A percentile compares a stretch with the other conserved stretches of the same genome.
Conservation (phyloP, 2,113 vertebrate species). For the Lipotes vexillifer region DNA sequence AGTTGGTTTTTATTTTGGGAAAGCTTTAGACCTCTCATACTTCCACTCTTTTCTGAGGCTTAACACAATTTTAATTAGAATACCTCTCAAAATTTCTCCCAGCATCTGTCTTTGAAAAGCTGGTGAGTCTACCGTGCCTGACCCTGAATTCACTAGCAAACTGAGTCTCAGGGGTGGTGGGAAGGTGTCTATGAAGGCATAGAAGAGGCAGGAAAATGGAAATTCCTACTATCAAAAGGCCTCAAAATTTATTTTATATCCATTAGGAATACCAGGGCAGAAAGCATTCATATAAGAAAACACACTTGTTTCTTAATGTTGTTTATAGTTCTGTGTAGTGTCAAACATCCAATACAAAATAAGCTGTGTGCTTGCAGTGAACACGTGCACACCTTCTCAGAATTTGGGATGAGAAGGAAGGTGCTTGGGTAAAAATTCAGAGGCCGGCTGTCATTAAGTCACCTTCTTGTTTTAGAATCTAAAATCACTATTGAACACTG, state of each 20-base stretch:
- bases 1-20: background rate
- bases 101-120: background rate
- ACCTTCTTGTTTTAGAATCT: background rate
- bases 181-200: background rate
- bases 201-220: background rate
- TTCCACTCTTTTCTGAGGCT: background rate
- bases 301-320: background rate
- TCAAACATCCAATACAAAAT: background rate
- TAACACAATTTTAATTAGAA: background rate
- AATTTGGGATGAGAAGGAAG: background rate
- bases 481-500: background rate
- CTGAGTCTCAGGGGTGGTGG: background rate
- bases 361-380: background rate
- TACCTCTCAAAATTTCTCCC: background rate
- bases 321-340: background rate
- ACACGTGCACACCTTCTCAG: background rate
- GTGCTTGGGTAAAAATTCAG: background rate
- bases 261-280: background rate
- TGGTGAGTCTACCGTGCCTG: background rate
- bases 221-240: background rate
- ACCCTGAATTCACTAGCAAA: background rate
- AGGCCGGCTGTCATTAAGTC: background rate
- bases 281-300: background rate
- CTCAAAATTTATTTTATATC: background rate
- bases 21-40: background rate